Base-by-base conservation (phyloP, 2,797 vertebrate species). In the Chloroceryle amazona region DNA sequence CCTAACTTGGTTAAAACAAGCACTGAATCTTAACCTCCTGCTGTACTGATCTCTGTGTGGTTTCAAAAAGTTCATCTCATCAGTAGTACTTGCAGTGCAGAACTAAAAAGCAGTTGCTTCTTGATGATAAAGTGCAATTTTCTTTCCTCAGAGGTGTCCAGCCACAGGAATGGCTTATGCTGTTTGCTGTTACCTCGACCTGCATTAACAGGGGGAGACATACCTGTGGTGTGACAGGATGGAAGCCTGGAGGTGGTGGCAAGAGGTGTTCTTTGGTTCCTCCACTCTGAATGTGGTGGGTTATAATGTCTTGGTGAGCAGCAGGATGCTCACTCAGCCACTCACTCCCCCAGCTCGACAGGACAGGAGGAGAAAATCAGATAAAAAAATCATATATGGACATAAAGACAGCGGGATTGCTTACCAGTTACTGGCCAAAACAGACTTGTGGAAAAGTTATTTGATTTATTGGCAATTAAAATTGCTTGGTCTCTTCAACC, bases 1-100 rank as follows among this genome's bases (percentile, higher is more conserved):
- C 31, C 28, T 76, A 89, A 76, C 82, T 90, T 88, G 44, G 26
- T 81, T 92, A 73, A 81, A 95, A 79, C 26, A 76, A 74, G 21
- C 16, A 26, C 10, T 78, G 88, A 81, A 13, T 93, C 44, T 74
- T 90, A 90, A 46, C 33, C 65, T 92, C 51, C 60, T 55, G 51
- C 51, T 76, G 8, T 52, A n/a, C 14, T 31, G 46, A 58, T 70
- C 31, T 73, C 25, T 63, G 7, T 55, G 13, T 60, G 44, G 61
- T 72, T 84, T 95, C n/a, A 33, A 47, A 75, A 67, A 66, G 15
- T 91, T 82, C 8, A 17, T 58, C 19, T 87, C 70, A 80, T 14
- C 51, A 11, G 19, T 54, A 76, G 10, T 29, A 57, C 10, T 87
- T 13, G 44, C 19, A 14, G 18, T 67, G 29, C 52, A 68, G 58